phyloP scores from a whole-genome alignment of 2,113 vertebrate genomes.

The Phycodurus eques region DNA sequence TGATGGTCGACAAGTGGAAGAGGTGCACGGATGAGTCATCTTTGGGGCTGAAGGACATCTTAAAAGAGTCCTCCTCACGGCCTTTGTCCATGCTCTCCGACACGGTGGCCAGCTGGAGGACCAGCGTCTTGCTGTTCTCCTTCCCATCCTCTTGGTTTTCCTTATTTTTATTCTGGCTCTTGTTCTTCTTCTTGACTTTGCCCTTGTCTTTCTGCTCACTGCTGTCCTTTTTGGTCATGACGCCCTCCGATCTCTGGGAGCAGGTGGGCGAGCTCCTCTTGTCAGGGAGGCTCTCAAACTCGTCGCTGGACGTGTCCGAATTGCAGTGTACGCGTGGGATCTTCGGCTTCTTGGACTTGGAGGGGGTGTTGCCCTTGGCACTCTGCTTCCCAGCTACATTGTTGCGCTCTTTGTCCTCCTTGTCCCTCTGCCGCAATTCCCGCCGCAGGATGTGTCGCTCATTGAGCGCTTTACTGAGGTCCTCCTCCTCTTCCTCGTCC shows the following conservation, averaged over 20 bases:
- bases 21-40: conserved; percentile 94
- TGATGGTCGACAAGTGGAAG: conserved; percentile 88
- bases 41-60: conserved; percentile 93
- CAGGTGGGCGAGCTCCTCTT: conserved; percentile 81
- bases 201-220: conserved; percentile 90
- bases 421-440: conserved; percentile 84
- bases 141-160: conserved; percentile 94
- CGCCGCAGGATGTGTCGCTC: conserved; percentile 87
- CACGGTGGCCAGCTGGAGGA: conserved; percentile 73
- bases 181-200: conserved; percentile 93
- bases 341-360: conserved; percentile 89
- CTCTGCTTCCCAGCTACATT: conserved; percentile 83
- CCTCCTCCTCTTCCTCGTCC: conserved; percentile 84
- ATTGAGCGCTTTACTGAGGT: conserved; percentile 87
- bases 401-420: conserved; percentile 82
- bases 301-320: conserved; percentile 88
- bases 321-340: conserved; percentile 82
- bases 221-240: conserved; percentile 85
- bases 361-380: conserved; percentile 78
- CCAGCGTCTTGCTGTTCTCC: conserved; percentile 87
- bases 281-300: conserved; percentile 80
- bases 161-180: conserved; percentile 97
- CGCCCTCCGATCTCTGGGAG: conserved; percentile 78
- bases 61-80: conserved; percentile 89
- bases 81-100: conserved; percentile 85